Evolutionary conservation across 1,140 invertebrate genomes (phyloP), one percentile per base, ranked within the genome.

Genomic region (Carcinoscorpius rotundicauda): DNA sequence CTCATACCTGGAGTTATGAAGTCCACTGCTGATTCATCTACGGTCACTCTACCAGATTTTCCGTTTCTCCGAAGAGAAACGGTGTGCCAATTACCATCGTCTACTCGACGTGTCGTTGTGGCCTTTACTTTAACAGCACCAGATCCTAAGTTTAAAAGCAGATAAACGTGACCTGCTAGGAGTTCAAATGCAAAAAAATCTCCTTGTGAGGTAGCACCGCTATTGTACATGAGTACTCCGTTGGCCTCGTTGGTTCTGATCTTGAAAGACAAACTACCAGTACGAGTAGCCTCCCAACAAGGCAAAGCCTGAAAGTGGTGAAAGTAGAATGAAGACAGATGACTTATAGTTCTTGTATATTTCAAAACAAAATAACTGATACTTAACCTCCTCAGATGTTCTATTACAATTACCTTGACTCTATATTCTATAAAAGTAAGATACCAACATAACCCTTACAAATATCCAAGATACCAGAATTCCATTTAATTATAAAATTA

Each of bases 211-310:
- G 60, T 85, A 83, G 85, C 91, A 73, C 91, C 91, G 70, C 87
- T 86, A 74, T 92, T 94, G 81, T 93, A 94, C 72, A 97, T 83
- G 64, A 98, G 84, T 64, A 98, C 80, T 9, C 94, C 94, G 75
- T 95, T 91, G 4, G 91, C 85, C 78, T 97, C 93, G 74, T 89
- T 93, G 49, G 94, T 97, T 66, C 93, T 84, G 73, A 98, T 89
- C 79, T 91, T 93, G 78, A 97, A 92, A 59, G 89, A 89, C 72
- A 96, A 86, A 48, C 86, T 89, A 63, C 92, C 92, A 11, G 86
- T 86, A 72, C 86, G 86, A 73, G 86, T 86, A 49, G 87, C 87
- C 76, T 89, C 91, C 91, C 88, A 94, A 65, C 89, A 86, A 70
- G 87, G 90, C 72, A 90, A 79, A 58, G 90, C 85, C 66, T 67